Conservation (phyloP, 2,888 invertebrate species). For the Xestoiulus laeticollis region DNA sequence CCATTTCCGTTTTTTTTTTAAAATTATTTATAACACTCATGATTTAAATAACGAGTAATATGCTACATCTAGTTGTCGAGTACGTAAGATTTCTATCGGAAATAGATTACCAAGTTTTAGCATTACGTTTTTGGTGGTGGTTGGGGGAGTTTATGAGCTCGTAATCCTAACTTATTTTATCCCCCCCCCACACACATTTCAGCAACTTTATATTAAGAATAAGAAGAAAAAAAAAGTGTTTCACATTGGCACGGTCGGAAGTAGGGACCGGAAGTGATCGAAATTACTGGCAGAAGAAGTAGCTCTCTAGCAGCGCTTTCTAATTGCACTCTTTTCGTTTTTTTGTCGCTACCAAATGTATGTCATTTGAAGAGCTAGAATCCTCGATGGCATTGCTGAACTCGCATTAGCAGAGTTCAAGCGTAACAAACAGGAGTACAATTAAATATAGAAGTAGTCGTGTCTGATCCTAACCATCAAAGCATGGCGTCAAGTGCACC, state of each 20-base stretch:
- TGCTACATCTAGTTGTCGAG: too few relatives aligned
- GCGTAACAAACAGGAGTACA: constrained; percentile 37
- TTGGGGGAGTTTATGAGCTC: too few relatives aligned
- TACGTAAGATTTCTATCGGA: too few relatives aligned
- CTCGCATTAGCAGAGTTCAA: constrained; percentile 22
- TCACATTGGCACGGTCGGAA: background rate
- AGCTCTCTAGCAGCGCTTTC: background rate
- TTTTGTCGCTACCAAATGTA: background rate
- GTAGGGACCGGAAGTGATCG: background rate
- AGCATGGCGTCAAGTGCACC: background rate
- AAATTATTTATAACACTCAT: too few relatives aligned
- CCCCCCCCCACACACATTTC: too few relatives aligned
- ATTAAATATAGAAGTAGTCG: constrained; percentile 22
- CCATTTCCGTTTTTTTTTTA: too few relatives aligned
- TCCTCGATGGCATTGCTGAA: constrained; percentile 18
- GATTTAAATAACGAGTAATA: too few relatives aligned
- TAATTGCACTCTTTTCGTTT: background rate
- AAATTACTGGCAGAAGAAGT: background rate
- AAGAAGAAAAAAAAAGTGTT: background rate
- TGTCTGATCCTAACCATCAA: background rate
- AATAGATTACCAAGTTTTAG: too few relatives aligned
- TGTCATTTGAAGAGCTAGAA: constrained; percentile 37
- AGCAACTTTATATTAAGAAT: too few relatives aligned
- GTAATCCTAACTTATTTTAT: too few relatives aligned
- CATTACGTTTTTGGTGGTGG: too few relatives aligned